Evolutionary conservation across 1,140 invertebrate species (phyloP).

Genomic region (Oryctes rhinoceros): DNA sequence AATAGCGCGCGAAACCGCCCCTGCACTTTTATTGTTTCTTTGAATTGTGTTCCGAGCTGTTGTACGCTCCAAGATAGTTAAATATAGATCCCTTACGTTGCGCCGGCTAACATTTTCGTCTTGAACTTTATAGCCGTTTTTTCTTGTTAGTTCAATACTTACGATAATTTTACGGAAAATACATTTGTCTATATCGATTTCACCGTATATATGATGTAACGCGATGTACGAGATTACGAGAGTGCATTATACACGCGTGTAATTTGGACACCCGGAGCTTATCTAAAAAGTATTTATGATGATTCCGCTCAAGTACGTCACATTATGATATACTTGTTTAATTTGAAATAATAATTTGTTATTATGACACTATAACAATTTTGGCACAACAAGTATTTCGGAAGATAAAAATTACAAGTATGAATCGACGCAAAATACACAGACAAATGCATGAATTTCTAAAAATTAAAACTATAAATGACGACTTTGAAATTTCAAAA

Average conservation of each 20-base stretch:
- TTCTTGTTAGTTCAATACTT: neutral
- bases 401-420: too few relatives aligned
- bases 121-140: neutral
- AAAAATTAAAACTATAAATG: too few relatives aligned
- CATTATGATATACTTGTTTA: too few relatives aligned
- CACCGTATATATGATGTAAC: slow-evolving; percentile 1
- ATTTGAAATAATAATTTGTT: too few relatives aligned
- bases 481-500: too few relatives aligned
- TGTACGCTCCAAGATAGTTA: slow-evolving; percentile 20
- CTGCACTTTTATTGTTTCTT: slow-evolving; percentile 46
- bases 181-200: slow-evolving; percentile 5
- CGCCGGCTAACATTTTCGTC: neutral
- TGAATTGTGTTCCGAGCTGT: slow-evolving; percentile 26
- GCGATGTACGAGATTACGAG: neutral
- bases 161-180: neutral
- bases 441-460: too few relatives aligned
- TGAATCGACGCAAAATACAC: too few relatives aligned
- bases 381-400: too few relatives aligned
- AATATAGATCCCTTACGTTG: slow-evolving; percentile 9
- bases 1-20: slow-evolving; percentile 55
- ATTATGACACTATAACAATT: too few relatives aligned
- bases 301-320: too few relatives aligned
- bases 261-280: neutral
- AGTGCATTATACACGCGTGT: neutral
- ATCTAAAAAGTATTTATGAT: neutral